Conservation (phyloP, 2,113 vertebrate genomes). For the Athene cunicularia region DNA sequence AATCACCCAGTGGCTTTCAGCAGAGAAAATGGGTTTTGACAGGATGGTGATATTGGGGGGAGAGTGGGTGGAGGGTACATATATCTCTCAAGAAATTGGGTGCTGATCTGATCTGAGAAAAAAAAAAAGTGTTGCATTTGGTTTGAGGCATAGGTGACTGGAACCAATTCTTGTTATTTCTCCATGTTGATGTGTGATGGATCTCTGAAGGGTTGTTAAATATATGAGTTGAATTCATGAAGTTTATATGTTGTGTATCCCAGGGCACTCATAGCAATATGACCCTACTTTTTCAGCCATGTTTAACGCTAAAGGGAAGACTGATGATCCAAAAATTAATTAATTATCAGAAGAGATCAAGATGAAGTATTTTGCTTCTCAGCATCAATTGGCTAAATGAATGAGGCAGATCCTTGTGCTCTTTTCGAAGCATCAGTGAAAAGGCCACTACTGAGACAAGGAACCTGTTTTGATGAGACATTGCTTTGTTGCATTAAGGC, state of each 20-base stretch:
- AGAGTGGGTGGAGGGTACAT: not conserved
- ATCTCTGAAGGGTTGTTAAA: conserved; percentile 1
- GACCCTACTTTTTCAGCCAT: not conserved
- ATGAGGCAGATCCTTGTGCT: not conserved
- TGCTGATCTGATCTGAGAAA: not conserved
- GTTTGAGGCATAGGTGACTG: not conserved
- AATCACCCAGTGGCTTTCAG: conserved; percentile 27
- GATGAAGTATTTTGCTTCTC: not conserved
- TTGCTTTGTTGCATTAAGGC: conserved; percentile 24
- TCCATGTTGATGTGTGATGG: not conserved
- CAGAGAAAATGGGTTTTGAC: conserved; percentile 11
- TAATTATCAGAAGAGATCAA: not conserved
- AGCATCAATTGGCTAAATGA: not conserved
- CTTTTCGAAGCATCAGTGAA: not conserved
- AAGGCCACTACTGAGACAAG: not conserved
- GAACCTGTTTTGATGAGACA: not conserved
- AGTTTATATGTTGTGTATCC: not conserved
- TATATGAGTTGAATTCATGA: not conserved
- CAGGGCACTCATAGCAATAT: not conserved
- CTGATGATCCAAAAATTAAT: not conserved
- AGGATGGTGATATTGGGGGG: not conserved
- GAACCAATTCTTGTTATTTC: not conserved
- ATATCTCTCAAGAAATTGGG: not conserved
- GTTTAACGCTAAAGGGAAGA: not conserved
- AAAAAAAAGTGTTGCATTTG: not conserved